Evolutionary conservation across 2,888 invertebrate genomes (phyloP), one percentile per base, ranked within the genome.

Genomic region (Apantesis nais): DNA sequence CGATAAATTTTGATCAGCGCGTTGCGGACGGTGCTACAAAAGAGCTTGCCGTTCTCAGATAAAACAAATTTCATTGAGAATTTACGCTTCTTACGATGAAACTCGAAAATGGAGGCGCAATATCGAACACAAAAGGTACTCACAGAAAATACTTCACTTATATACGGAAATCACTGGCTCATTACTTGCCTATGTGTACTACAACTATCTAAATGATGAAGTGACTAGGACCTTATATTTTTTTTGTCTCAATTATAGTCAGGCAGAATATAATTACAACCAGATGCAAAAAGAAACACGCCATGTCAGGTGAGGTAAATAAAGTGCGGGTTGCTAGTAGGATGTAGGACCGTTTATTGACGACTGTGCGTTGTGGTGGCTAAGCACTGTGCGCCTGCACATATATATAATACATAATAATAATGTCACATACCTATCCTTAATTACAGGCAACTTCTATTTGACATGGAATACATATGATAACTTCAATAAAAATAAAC

Each of bases 1-100:
- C 81, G 70, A 78, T 78, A 75, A 62, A 81, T 81, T 67, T 78
- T 71, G 79, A 81, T 78, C 67, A 77, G 77, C 62, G 66, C 79
- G 71, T 55, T 58, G 69, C 73, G 73, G 78, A 70, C 71, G 70
- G 25, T 66, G 52, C 76, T 78, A 73, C 67, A 63, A 74, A 67
- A 75, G 71, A 75, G 78, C 70, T 68, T 69, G 76, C 62, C 62
- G 73, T 61, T 81, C 71, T 72, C 69, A 73, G 76, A 79, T 81
- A 81, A 81, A 78, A 78, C 72, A 75, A 78, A 78, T 79, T 78
- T 68, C 71, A 79, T 79, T 79, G 73, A 72, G 44, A 41, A 81
- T 76, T 75, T 61, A 75, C 69, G 73, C 76, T 74, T 76, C 79
- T 78, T 72, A 66, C 66, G 67, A 61, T 66, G 58, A 52, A 75